phyloP scores from a whole-genome alignment of 1,140 invertebrate genomes.

The Drosophila fuyamai region DNA sequence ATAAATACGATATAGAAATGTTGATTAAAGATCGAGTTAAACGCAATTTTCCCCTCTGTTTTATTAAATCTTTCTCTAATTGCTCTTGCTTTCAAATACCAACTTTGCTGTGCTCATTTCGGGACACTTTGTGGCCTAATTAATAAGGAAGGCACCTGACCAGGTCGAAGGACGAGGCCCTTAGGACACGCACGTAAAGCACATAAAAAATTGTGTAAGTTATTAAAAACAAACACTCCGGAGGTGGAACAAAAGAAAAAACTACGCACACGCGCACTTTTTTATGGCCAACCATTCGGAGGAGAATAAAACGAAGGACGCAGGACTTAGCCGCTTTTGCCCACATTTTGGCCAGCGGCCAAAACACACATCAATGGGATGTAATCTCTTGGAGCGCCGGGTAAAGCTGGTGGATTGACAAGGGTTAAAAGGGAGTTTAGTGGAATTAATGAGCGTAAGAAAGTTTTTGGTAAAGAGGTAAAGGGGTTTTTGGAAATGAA shows the following conservation, averaged over 20 bases:
- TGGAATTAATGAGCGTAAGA: background rate
- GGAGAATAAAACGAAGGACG: conserved; percentile 30
- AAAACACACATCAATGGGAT: conserved; percentile 67
- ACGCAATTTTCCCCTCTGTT: background rate
- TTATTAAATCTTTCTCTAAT: conserved; percentile 6
- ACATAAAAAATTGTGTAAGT: conserved; percentile 72
- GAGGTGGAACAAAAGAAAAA: conserved; percentile 17
- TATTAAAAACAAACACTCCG: conserved; percentile 64
- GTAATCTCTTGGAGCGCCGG: conserved; percentile 35
- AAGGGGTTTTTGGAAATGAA: background rate
- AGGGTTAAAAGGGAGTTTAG: conserved; percentile 12
- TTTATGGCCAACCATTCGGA: conserved; percentile 46
- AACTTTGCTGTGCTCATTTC: conserved; percentile 20
- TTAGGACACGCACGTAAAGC: conserved; percentile 54
- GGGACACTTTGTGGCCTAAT: conserved; percentile 56
- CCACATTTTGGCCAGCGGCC: conserved; percentile 52
- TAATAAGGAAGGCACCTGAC: conserved; percentile 61
- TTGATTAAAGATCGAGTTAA: background rate
- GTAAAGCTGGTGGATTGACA: conserved; percentile 19
- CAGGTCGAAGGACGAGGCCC: conserved; percentile 29
- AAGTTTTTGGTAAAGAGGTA: background rate
- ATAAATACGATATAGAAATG: background rate
- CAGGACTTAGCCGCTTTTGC: conserved; percentile 16
- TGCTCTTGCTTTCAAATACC: conserved; percentile 7
- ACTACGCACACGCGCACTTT: conserved; percentile 56